phyloP scores from a whole-genome alignment of 2,797 vertebrate species.

The Amblyopsis hoosieri region DNA sequence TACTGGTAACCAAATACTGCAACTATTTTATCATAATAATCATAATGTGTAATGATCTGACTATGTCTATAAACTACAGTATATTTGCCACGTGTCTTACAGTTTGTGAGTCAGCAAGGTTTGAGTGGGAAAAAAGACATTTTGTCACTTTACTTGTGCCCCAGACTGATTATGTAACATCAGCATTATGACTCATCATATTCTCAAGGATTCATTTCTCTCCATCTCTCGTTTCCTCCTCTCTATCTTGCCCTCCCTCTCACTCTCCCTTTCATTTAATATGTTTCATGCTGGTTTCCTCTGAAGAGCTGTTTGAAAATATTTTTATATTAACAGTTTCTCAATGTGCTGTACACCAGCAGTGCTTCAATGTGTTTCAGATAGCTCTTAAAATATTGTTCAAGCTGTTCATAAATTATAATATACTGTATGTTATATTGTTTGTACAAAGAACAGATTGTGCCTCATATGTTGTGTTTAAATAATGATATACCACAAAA shows the following conservation, averaged over 20 bases:
- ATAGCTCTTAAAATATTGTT: constrained; percentile 10
- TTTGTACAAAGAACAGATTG: not conserved
- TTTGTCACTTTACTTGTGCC: constrained; percentile 27
- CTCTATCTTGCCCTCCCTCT: not conserved
- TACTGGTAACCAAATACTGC: too few species aligned
- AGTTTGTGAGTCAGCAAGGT: constrained; percentile 9
- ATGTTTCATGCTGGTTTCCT: constrained; percentile 20
- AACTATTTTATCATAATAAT: too few species aligned
- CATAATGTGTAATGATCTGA: too few species aligned
- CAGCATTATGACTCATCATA: constrained; percentile 47
- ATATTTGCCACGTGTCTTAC: too few species aligned
- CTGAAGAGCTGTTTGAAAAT: constrained; percentile 15
- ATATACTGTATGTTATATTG: constrained; percentile 3
- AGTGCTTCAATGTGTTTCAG: constrained; percentile 24
- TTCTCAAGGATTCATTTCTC: constrained; percentile 14
- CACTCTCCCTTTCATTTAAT: constrained; percentile 11
- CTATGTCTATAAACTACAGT: too few species aligned
- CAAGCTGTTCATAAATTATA: constrained; percentile 8
- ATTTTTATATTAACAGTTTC: not conserved
- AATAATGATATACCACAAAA: constrained; percentile 3
- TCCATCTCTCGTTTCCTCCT: constrained; percentile 4
- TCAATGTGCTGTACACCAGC: not conserved
- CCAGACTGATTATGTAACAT: constrained; percentile 49
- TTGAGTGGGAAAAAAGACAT: constrained; percentile 28
- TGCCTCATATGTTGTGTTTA: not conserved